These are phyloP conservation scores for Callyntrura guangdongensis DNA, from an alignment of 2,888 invertebrate genomes.

Conservation along the genomic window DNA sequence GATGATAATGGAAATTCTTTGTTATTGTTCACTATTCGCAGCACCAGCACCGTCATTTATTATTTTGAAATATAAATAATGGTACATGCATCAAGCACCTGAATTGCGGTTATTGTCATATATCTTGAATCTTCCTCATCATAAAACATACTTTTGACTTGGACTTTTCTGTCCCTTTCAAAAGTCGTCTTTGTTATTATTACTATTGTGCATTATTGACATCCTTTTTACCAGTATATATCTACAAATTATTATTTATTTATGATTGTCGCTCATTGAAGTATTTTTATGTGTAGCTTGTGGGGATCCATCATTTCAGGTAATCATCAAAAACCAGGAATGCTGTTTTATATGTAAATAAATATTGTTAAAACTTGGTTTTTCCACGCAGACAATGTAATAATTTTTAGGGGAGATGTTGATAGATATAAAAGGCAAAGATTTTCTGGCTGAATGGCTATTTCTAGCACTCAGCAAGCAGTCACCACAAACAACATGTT, in stretches of 20 bases:
- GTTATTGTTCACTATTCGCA: slow-evolving; percentile 61
- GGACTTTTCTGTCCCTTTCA: neutral
- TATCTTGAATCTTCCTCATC: slow-evolving; percentile 13
- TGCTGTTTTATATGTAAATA: slow-evolving; percentile 63
- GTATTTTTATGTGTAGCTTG: slow-evolving; percentile 42
- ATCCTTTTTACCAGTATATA: neutral
- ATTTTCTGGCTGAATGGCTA: neutral
- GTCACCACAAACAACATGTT: neutral
- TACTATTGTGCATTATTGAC: slow-evolving; percentile 19
- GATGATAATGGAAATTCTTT: slow-evolving; percentile 69
- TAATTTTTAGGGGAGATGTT: neutral
- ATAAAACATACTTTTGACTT: neutral
- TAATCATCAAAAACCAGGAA: slow-evolving; percentile 24
- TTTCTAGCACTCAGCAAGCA: slow-evolving; percentile 18
- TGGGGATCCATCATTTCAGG: slow-evolving; percentile 39
- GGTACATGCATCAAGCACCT: neutral
- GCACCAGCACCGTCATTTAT: neutral
- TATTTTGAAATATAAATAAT: slow-evolving; percentile 37
- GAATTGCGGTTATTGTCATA: slow-evolving; percentile 57
- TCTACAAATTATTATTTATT: neutral
- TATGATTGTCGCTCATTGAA: neutral
- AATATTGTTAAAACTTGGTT: slow-evolving; percentile 30
- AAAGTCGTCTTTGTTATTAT: neutral
- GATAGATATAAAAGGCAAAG: too few species aligned
- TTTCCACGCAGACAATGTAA: neutral